Conservation (phyloP, 2,113 vertebrate species). For the Orientallactaga bullata region DNA sequence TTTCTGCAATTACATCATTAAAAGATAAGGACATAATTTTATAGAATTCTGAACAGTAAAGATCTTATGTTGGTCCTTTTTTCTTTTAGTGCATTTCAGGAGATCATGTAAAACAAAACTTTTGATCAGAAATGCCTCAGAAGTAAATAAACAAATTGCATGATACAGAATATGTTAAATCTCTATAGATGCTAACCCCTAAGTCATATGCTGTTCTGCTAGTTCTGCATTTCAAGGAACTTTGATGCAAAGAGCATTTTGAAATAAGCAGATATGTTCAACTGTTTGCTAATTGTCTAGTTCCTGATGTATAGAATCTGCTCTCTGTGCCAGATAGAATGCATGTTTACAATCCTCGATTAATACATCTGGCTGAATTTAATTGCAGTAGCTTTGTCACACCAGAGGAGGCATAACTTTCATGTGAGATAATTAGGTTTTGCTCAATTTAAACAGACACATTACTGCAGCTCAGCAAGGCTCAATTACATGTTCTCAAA, state of each 20-base stretch:
- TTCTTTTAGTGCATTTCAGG: not conserved
- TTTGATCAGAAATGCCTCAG: not conserved
- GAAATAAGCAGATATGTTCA: constrained; percentile 57
- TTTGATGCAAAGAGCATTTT: constrained; percentile 38
- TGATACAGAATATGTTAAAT: not conserved
- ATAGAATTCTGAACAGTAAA: not conserved
- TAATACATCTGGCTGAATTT: constrained; percentile 86
- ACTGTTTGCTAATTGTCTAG: constrained; percentile 77
- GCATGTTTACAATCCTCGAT: constrained; percentile 84
- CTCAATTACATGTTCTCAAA: constrained; percentile 89
- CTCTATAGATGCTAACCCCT: not conserved
- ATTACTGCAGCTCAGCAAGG: constrained; percentile 88
- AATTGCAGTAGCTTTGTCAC: constrained; percentile 87
- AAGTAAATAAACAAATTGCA: not conserved
- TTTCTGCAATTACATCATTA: not conserved
- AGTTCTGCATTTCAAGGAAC: not conserved
- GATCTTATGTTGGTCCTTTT: not conserved
- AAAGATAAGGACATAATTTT: not conserved
- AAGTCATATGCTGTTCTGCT: not conserved
- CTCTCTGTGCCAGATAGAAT: constrained; percentile 83
- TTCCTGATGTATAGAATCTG: constrained; percentile 78
- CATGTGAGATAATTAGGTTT: constrained; percentile 88
- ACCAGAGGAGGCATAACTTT: constrained; percentile 90
- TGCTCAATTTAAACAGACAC: constrained; percentile 88
- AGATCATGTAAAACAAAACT: not conserved